Evolutionary conservation across 35 echinoderm and acorn worm species (phyloP), one percentile per base, ranked within the genome.

Genomic region (Holothuria glaberrima): DNA sequence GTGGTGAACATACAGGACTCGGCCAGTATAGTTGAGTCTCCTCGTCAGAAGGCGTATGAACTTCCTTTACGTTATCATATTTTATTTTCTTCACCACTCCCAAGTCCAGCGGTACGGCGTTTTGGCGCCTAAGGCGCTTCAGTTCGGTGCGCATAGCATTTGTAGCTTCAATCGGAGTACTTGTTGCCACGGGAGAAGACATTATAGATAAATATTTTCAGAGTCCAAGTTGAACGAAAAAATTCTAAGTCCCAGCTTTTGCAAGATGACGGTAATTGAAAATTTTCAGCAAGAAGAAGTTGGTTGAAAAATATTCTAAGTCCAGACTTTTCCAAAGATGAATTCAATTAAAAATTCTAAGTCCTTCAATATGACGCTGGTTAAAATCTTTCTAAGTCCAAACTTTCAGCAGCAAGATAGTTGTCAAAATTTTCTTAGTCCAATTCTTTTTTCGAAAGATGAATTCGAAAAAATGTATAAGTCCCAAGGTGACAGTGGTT

Each of bases 81-180:
- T 56, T 82, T 3, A 31, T 12, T 82, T 58, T 82, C 56, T 31
- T 82, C 46, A 27, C 46, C 12, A 82, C 77, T 26, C 77, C 50
- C 28, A 82, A 52, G 77, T 82, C 77, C 48, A 82, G n/a, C 27
- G 46, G 48, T 28, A 82, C 29, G 46, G 41, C 77, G 46, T 82
- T 82, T 82, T 82, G 77, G 48, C 77, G 19, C 27, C 77, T 46
- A 35, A 82, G 46, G 30, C 77, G 77, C 77, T 82, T 56, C 7
- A 82, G 48, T 82, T 80, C 77, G 19, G 77, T 12, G 48, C 77
- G 77, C 22, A 82, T 74, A 14, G 31, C 32, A 21, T 74, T 74
- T 74, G 71, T 32, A 3, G 77, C 46, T 28, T 82, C 48, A 56
- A 54, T 59, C 6, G 77, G 77, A 26, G 77, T 82, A 82, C 38